Evolutionary conservation across 37 sponge, comb jelly and placozoan genomes (phyloP).

Genomic region (Beroe ovata): DNA sequence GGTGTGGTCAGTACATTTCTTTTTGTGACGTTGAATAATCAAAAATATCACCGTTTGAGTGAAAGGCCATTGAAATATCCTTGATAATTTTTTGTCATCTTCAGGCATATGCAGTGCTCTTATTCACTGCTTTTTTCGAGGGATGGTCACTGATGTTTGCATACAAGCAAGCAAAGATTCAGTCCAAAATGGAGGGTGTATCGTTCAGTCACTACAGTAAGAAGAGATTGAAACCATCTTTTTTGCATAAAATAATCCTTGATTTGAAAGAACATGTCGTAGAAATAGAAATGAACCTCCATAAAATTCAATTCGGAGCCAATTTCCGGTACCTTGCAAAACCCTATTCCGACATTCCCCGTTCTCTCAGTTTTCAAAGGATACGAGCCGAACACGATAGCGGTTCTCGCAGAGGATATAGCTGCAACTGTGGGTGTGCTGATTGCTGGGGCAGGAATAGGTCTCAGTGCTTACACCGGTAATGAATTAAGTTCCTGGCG

Average conservation of each 20-base stretch:
- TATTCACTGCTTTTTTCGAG: slow-evolving; percentile 22
- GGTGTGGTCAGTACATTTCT: slow-evolving; percentile 81
- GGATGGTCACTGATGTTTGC: slow-evolving; percentile 49
- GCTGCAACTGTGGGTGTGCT: slow-evolving; percentile 90
- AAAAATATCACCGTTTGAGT: too few species aligned
- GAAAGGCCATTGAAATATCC: too few species aligned
- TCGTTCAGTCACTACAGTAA: slow-evolving; percentile 33
- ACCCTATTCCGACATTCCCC: too few species aligned
- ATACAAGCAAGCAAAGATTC: slow-evolving; percentile 51
- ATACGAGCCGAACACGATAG: slow-evolving; percentile 92
- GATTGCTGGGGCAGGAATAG: slow-evolving; percentile 77
- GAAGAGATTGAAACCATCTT: too few species aligned
- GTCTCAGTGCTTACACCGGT: slow-evolving; percentile 76
- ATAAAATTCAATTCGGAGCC: too few species aligned
- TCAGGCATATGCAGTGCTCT: slow-evolving; percentile 51
- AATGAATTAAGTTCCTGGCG: too few species aligned
- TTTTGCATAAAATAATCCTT: too few species aligned
- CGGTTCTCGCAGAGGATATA: slow-evolving; percentile 97
- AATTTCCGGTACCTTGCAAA: too few species aligned
- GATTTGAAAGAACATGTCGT: too few species aligned
- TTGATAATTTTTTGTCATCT: too few species aligned
- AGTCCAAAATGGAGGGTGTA: slow-evolving; percentile 52
- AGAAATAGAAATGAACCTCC: too few species aligned
- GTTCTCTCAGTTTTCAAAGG: slow-evolving; percentile 83
- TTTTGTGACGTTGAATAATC: too few species aligned